These are phyloP conservation scores for Cosmopolites sordidus DNA, from an alignment of 2,888 invertebrate genomes.

Conservation along the genomic window DNA sequence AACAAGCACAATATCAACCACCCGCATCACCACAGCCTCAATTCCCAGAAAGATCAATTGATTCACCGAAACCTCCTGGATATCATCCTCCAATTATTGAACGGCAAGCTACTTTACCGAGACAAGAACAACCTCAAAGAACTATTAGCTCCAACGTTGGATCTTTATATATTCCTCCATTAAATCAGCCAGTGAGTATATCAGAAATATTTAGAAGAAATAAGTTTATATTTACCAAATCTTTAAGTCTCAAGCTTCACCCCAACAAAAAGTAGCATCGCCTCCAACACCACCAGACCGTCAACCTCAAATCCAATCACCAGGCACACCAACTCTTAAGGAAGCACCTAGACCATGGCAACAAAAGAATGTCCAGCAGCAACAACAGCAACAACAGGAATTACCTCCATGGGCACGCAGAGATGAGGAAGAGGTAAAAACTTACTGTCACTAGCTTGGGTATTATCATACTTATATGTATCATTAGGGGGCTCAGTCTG, in stretches of 20 bases:
- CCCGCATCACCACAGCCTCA: conserved; percentile 28
- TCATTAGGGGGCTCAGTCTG: conserved; percentile 11
- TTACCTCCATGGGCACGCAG: conserved; percentile 52
- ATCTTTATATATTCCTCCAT: conserved; percentile 55
- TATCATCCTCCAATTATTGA: conserved; percentile 38
- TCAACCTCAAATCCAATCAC: conserved; percentile 41
- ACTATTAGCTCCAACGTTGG: conserved; percentile 48
- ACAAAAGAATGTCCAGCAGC: conserved; percentile 44
- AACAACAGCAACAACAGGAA: conserved; percentile 45
- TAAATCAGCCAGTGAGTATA: conserved; percentile 33
- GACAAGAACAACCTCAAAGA: conserved; percentile 32
- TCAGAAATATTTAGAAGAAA: too few relatives aligned
- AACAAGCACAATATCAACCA: conserved; percentile 40
- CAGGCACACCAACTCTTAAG: conserved; percentile 50
- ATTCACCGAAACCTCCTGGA: conserved; percentile 37
- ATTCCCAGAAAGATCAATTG: conserved; percentile 18
- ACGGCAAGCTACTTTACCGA: conserved; percentile 25
- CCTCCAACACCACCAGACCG: conserved; percentile 34
- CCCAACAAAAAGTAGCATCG: conserved; percentile 31
- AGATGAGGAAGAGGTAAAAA: conserved; percentile 25
- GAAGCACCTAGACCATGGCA: conserved; percentile 62
- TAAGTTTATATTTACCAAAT: too few relatives aligned
- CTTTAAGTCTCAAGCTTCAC: not conserved
- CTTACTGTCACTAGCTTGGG: not conserved
- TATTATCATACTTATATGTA: not conserved